phyloP scores from a whole-genome alignment of 2,888 invertebrate species.

The Oscheius sp. region DNA sequence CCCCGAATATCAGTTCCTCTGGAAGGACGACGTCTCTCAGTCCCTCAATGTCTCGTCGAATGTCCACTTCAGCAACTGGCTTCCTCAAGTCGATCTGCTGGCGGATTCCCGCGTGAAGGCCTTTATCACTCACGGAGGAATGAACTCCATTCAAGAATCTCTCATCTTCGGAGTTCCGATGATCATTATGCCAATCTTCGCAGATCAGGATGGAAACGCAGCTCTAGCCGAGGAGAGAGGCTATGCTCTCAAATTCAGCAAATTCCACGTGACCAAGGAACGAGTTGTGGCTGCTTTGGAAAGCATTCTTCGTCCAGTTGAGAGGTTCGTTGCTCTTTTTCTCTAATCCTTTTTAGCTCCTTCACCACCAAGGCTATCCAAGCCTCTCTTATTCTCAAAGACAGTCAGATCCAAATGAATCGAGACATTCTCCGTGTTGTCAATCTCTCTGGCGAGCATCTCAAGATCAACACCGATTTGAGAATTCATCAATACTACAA shows the following conservation, averaged over 20 bases:
- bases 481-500: constrained; percentile 31
- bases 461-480: constrained; percentile 29
- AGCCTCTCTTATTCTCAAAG: constrained; percentile 20
- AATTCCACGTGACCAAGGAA: constrained; percentile 31
- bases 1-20: constrained; percentile 37
- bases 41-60: constrained; percentile 29
- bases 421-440: constrained; percentile 15
- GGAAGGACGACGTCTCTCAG: constrained; percentile 34
- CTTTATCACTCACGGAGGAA: constrained; percentile 41
- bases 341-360: background rate
- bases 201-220: constrained; percentile 43
- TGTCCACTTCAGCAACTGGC: constrained; percentile 32
- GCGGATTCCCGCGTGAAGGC: constrained; percentile 36
- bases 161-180: constrained; percentile 36
- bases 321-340: constrained; percentile 1
- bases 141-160: constrained; percentile 40
- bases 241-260: constrained; percentile 23
- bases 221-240: constrained; percentile 31
- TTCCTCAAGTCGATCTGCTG: constrained; percentile 40
- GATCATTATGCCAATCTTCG: constrained; percentile 38
- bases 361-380: constrained; percentile 7
- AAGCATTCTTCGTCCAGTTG: constrained; percentile 21
- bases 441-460: constrained; percentile 26
- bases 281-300: constrained; percentile 27
- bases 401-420: constrained; percentile 2